A percentile compares a stretch with the other conserved stretches of the same genome.
Conservation (phyloP, 2,113 vertebrate genomes). For the Campylomormyrus tamandua region DNA sequence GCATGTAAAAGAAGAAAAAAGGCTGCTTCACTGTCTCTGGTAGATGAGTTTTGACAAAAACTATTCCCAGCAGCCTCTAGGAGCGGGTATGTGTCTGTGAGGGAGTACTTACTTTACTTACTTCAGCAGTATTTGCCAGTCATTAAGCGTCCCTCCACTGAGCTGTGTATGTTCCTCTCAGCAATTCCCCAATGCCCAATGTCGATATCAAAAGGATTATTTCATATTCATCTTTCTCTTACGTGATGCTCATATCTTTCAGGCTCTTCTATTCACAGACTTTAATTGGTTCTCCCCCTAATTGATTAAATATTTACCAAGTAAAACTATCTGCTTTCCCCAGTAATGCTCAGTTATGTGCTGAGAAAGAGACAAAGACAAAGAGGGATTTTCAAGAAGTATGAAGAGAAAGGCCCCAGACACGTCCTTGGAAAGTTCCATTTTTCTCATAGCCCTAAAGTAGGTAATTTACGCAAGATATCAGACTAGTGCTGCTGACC, state of each 20-base stretch:
- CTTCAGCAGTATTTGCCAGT: conserved; percentile 48
- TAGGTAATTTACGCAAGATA: not conserved
- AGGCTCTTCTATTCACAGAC: conserved; percentile 32
- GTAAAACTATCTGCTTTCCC: conserved; percentile 7
- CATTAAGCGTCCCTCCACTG: conserved; percentile 53
- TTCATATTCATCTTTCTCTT: conserved; percentile 39
- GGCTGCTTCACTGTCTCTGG: not conserved
- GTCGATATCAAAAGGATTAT: conserved; percentile 48
- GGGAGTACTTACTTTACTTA: conserved; percentile 26
- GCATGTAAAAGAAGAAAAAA: not conserved
- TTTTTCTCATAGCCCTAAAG: not conserved
- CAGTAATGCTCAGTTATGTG: not conserved
- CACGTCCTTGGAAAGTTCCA: not conserved
- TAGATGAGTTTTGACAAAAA: conserved; percentile 30
- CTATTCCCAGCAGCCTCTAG: conserved; percentile 42
- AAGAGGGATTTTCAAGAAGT: not conserved
- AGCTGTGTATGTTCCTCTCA: conserved; percentile 45
- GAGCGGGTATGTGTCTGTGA: conserved; percentile 31
- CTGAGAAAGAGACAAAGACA: not conserved
- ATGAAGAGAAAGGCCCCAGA: not conserved
- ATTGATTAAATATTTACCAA: conserved; percentile 16
- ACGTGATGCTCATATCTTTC: conserved; percentile 38
- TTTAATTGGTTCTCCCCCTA: conserved; percentile 46
- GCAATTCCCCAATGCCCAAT: conserved; percentile 39
- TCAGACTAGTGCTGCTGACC: not conserved